Evolutionary conservation across 2,113 vertebrate genomes (phyloP), one percentile per base, ranked within the genome.

Genomic region (Pipra filicauda): DNA sequence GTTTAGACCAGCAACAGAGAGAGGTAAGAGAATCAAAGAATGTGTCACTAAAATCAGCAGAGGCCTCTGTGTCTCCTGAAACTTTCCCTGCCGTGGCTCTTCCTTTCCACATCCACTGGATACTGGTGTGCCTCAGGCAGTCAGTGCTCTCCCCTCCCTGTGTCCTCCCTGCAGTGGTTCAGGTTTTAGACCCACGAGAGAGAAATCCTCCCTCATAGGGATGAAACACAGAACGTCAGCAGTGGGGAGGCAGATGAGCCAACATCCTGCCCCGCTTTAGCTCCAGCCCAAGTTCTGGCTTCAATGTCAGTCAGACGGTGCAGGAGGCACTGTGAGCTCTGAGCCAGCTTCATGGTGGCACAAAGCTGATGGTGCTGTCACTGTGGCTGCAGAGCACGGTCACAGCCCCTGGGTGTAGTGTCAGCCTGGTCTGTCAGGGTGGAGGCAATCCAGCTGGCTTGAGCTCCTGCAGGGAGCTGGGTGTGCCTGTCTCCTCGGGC

Each of bases 1-100:
- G 94, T 82, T 98, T 99, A 74, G 97, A 99, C 96, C 99, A 98
- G 95, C 98, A 99, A 46, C 98, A 99, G 67, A 98, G 98, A 98
- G 99, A 99, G 98, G 99, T 99, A 97, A 93, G 94, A 74, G 15
- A 58, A 31, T 67, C 39, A 87, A 59, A 91, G 70, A 67, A 79
- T 3, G 7, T 35, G 15, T 55, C 37, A 26, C n/a, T 81, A 46
- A 43, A 66, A 27, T 86, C 49, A 86, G 0, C 64, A 37, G 22
- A 85, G 51, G 49, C 41, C 35, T 85, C 20, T 95, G 85, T 54
- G 33, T 71, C 21, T 79, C 55, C 87, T 92, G 81, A 55, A 89
- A 41, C 83, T 91, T 82, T 44, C 48, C 23, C 78, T 92, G 77
- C 22, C 0, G 0, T 85, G 22, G 37, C 39, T 22, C 67, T 70